Base-by-base conservation (phyloP, 2,888 invertebrate species). In the Chrysotoxum bicinctum region DNA sequence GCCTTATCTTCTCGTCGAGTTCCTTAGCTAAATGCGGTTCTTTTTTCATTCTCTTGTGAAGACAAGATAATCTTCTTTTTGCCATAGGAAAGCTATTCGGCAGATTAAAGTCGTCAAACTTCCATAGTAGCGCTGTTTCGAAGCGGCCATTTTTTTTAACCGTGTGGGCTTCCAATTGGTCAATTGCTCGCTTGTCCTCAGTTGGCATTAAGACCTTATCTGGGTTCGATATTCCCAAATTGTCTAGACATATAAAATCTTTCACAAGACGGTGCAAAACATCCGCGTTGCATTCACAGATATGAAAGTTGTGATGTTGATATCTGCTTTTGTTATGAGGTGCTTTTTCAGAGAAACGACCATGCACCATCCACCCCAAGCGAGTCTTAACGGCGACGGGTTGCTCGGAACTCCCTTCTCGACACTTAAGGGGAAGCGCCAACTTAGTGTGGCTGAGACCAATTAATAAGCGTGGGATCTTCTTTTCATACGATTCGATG, bases 351-450 rank as follows among this genome's bases (percentile, higher is more conserved):
- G n/a, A 16, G 48, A 21, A 32, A 6, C 50, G 14, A 30, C 78
- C 70, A 43, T 69, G 66, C 10, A 79, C 52, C 0, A 56, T 62
- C 81, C 87, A 88, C n/a, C 87, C 87, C n/a, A 87, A 77, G 1
- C 77, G 74, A 9, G 87, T 77, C 37, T 87, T 87, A 1, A 77
- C 56, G 8, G 87, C 86, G n/a, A 74, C 48, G 0, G 86, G 80
- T 19, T 84, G 64, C 14, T 80, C 58, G 1, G 35, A 32, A 3
- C n/a, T 45, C 10, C 87, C 84, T 50, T 87, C 82, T 45, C 68
- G 75, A 50, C 40, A 58, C 16, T 35, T 62, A n/a, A n/a, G n/a
- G n/a, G n/a, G n/a, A n/a, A n/a, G n/a, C n/a, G n/a, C n/a, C n/a
- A n/a, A n/a, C n/a, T n/a, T n/a, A n/a, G n/a, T n/a, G n/a, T n/a